Evolutionary conservation across 2,888 invertebrate species (phyloP), one percentile per base, ranked within the genome.

Genomic region (Cephus nigrinus): DNA sequence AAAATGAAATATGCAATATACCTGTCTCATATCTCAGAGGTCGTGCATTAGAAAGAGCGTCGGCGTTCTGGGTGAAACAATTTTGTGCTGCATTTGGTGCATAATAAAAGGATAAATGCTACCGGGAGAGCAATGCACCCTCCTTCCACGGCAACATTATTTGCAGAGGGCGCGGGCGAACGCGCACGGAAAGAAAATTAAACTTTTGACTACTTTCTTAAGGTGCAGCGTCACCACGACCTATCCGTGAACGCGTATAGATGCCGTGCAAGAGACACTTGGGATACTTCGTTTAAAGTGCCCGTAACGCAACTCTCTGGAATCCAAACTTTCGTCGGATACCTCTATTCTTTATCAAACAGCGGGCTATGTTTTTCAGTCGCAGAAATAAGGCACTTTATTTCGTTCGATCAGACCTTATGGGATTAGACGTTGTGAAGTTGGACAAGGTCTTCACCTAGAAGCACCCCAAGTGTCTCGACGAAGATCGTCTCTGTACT

Each of bases 131-230:
- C 55, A 55, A 23, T 55, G 55, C 55, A 55, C 9, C 55, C 55
- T 55, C 55, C 2, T 55, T 9, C 55, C 9, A 23, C 23, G 55
- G 55, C 9, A 55, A 9, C 55, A 55, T 55, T 55, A 55, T 55
- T 55, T 55, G 55, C 55, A 55, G 55, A 68, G 75, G 78, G 77
- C 78, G 68, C 12, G 32, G 76, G 77, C 76, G 31, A 74, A 30
- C 32, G 74, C 34, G 75, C 12, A 68, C 33, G 74, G 73, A 69
- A 80, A 80, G 85, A 85, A 87, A 88, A 87, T 88, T 86, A 87
- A 87, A 85, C 85, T 87, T 87, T 86, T 84, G 86, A 84, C 85
- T 86, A 85, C 84, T 76, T 76, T 86, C 85, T 85, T 84, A 55
- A 55, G 55, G 23, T 55, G 15, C 5, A 40, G 40, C 15, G 40